phyloP scores from a whole-genome alignment of 2,113 vertebrate genomes.

The Hippocampus guttulatus region DNA sequence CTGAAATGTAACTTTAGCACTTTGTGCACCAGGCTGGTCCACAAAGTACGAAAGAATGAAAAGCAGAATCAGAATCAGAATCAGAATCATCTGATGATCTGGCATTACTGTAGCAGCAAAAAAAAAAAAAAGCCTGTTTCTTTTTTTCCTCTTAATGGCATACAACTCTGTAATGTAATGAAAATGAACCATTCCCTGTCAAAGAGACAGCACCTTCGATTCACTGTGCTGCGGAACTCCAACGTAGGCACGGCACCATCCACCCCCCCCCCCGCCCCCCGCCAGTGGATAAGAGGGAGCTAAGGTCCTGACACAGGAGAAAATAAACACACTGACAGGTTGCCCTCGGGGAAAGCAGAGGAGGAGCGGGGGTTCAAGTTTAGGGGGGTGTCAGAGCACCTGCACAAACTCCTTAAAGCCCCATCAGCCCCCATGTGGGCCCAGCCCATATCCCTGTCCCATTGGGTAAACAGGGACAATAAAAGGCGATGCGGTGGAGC shows the following conservation, averaged over 20 bases:
- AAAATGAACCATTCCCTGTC: constrained; percentile 1
- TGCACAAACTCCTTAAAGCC: constrained; percentile 66
- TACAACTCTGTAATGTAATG: too few species aligned
- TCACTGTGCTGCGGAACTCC: constrained; percentile 27
- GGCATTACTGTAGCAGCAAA: too few species aligned
- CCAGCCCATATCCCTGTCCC: constrained; percentile 61
- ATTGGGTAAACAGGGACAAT: constrained; percentile 67
- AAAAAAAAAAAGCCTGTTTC: too few species aligned
- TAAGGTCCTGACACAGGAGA: constrained; percentile 54
- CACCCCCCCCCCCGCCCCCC: constrained; percentile 14
- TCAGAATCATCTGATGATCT: too few species aligned
- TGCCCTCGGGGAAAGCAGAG: constrained; percentile 41
- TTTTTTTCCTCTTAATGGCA: too few species aligned
- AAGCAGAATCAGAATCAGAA: too few species aligned
- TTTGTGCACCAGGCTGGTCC: too few species aligned
- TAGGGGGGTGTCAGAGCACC: constrained; percentile 46
- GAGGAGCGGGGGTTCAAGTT: constrained; percentile 20
- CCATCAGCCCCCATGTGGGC: constrained; percentile 60
- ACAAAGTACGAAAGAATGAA: too few species aligned
- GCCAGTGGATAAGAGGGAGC: constrained; percentile 43
- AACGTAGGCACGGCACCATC: constrained; percentile 31
- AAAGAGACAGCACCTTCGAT: constrained; percentile 20
- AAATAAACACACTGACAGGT: constrained; percentile 65
- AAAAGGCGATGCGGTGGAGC: constrained; percentile 42
- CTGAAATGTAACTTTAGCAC: too few species aligned